Percentiles rank a stretch among this genome's conserved stretches.
These are phyloP conservation scores for Chromis chromis DNA, from an alignment of 2,797 vertebrate genomes.

Conservation along the genomic window DNA sequence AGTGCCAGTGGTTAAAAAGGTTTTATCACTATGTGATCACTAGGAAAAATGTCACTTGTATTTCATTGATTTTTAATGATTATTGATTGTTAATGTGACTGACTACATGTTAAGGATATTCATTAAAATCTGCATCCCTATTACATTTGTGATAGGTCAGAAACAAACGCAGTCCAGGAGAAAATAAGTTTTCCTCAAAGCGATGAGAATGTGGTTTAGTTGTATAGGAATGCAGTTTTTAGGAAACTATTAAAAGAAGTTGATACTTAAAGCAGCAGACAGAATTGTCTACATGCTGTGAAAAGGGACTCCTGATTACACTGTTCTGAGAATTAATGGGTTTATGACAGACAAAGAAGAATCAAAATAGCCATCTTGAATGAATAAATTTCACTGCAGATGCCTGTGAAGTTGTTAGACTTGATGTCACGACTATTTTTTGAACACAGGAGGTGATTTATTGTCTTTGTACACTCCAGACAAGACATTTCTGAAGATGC, in stretches of 20 bases:
- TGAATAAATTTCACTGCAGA: slow-evolving; percentile 41
- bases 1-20: no score
- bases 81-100: no score
- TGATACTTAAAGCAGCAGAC: slow-evolving; percentile 21
- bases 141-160: no score
- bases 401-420: slow-evolving; percentile 38
- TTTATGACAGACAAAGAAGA: slow-evolving; percentile 17
- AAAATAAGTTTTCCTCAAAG: no score
- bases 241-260: slow-evolving; percentile 13
- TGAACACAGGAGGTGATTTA: slow-evolving; percentile 26
- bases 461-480: slow-evolving; percentile 12
- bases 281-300: slow-evolving; percentile 1
- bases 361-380: not conserved
- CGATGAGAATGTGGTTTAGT: no score
- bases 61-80: no score
- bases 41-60: no score
- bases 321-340: slow-evolving; percentile 17
- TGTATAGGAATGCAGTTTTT: no score
- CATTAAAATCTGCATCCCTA: no score
- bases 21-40: no score
- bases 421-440: slow-evolving; percentile 19
- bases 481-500: slow-evolving; percentile 12
- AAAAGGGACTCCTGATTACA: slow-evolving; percentile 16
- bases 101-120: no score
- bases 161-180: no score